Evolutionary conservation across 1,140 invertebrate species (phyloP).

Genomic region (Pissodes strobi): DNA sequence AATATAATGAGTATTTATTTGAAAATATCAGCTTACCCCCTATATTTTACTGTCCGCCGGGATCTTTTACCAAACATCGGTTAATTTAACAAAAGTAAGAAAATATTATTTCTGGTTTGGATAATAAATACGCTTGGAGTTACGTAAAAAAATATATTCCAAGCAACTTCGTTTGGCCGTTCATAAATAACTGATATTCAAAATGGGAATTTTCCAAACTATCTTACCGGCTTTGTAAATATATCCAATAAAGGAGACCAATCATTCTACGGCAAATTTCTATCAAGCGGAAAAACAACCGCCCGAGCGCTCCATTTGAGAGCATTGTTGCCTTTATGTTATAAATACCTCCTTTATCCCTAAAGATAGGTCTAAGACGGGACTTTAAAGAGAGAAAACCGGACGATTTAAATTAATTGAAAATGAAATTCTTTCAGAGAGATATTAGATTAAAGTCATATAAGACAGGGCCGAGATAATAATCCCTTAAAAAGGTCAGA

Average conservation of each 20-base stretch:
- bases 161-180: too few relatives aligned
- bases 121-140: too few relatives aligned
- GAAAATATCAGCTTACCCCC: too few relatives aligned
- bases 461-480: slow-evolving; percentile 26
- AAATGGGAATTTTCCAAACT: slow-evolving; percentile 6
- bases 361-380: slow-evolving; percentile 16
- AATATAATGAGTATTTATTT: too few relatives aligned
- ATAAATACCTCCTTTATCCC: slow-evolving; percentile 44
- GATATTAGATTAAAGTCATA: slow-evolving; percentile 36
- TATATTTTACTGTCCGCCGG: too few relatives aligned
- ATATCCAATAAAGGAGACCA: slow-evolving; percentile 33
- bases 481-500: slow-evolving; percentile 28
- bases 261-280: slow-evolving; percentile 23
- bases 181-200: slow-evolving; percentile 6
- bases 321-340: slow-evolving; percentile 47
- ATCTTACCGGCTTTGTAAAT: slow-evolving; percentile 25
- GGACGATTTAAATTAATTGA: slow-evolving; percentile 42
- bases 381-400: slow-evolving; percentile 34
- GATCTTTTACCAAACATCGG: too few relatives aligned
- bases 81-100: too few relatives aligned
- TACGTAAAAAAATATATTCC: too few relatives aligned
- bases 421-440: slow-evolving; percentile 43
- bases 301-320: slow-evolving; percentile 40
- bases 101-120: too few relatives aligned
- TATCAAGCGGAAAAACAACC: slow-evolving; percentile 33